These are phyloP conservation scores for Semnornis frantzii DNA, from an alignment of 2,113 vertebrate species.

Conservation along the genomic window DNA sequence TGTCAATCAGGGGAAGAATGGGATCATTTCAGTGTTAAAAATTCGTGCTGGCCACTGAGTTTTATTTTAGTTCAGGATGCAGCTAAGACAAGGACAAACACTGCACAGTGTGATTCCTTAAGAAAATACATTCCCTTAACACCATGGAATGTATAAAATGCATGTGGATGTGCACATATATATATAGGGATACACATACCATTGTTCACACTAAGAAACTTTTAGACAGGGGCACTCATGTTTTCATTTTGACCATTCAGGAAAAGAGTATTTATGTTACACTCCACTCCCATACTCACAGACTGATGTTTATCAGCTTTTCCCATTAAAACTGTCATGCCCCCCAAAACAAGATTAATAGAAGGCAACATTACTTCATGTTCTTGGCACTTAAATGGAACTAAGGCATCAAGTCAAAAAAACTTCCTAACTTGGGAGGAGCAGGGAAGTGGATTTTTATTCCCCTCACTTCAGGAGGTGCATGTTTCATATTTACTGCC, in stretches of 20 bases:
- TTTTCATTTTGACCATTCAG: slow-evolving; percentile 57
- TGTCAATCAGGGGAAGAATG: slow-evolving; percentile 63
- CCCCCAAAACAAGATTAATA: slow-evolving; percentile 75
- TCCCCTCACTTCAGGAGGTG: not conserved
- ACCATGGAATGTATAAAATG: slow-evolving; percentile 29
- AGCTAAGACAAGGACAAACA: slow-evolving; percentile 40
- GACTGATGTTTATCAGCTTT: slow-evolving; percentile 79
- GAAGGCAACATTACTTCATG: slow-evolving; percentile 74
- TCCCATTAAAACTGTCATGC: slow-evolving; percentile 78
- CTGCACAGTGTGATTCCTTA: slow-evolving; percentile 29
- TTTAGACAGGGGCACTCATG: slow-evolving; percentile 41
- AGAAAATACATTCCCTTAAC: slow-evolving; percentile 48
- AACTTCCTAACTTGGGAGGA: slow-evolving; percentile 63
- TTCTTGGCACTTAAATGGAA: slow-evolving; percentile 73
- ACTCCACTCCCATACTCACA: slow-evolving; percentile 73
- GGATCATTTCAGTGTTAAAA: slow-evolving; percentile 36
- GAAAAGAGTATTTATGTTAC: slow-evolving; percentile 74
- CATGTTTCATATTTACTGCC: slow-evolving; percentile 42
- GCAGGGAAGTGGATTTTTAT: slow-evolving; percentile 16
- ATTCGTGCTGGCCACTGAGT: not conserved
- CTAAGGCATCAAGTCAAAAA: slow-evolving; percentile 68
- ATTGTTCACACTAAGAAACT: slow-evolving; percentile 39
- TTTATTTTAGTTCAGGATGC: slow-evolving; percentile 28
- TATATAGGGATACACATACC: slow-evolving; percentile 41
- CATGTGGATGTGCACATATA: not conserved